Base-by-base conservation (phyloP, 2,888 invertebrate genomes). In the Drosophila birchii region DNA sequence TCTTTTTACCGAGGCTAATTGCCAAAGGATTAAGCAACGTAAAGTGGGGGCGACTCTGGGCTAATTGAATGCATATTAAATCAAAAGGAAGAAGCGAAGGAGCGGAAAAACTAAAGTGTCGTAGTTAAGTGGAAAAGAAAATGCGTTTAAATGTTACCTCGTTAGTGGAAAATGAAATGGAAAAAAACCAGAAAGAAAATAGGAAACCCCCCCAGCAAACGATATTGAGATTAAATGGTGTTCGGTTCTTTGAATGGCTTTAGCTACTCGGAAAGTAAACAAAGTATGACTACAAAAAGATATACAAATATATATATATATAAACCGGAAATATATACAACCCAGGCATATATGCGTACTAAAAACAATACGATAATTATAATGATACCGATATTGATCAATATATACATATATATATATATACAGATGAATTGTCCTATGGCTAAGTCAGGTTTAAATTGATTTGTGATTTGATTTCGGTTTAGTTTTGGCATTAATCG, bases 141-240 rank as follows among this genome's bases (percentile, higher is more conserved):
- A 81, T 66, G 76, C 78, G 82, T 89, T 90, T 90, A 86, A 90
- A 88, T 90, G 90, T 90, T 90, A 90, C 90, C 89, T 90, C 90
- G 90, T 90, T 90, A 90, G 86, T 75, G 72, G 66, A 75, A 51
- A 71, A 56, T 67, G 62, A 68, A 64, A 38, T 26, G 54, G 18
- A 56, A 53, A 57, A 45, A 64, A 6, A 61, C 36, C 41, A 56
- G 53, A 55, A 41, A 38, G 49, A 18, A n/a, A 41, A n/a, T n/a
- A n/a, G 5, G n/a, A 47, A 20, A 12, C 14, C 16, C 32, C 54
- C 54, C 55, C 23, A 38, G 60, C 44, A 62, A 73, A 39, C 51
- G 72, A 61, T 69, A 63, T 76, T 60, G 75, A 61, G 67, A 63
- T 76, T 63, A 67, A 70, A 80, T 73, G 63, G 77, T 80, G 63